A percentile compares a stretch with the other conserved stretches of the same genome.
phyloP scores from a whole-genome alignment of 2,113 vertebrate species.

The Salvelinus fontinalis region DNA sequence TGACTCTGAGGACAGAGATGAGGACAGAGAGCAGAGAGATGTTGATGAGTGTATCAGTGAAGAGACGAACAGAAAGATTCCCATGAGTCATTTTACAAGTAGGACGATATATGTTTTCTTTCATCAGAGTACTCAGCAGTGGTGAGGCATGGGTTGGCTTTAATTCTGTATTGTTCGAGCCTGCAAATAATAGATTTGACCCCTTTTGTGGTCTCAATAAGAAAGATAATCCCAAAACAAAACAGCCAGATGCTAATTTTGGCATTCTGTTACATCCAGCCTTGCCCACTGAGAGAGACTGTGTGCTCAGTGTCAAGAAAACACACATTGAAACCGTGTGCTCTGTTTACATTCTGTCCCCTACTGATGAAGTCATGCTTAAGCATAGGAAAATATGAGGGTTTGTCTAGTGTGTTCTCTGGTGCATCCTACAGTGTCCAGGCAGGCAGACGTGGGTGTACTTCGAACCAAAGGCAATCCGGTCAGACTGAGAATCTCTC shows the following conservation, averaged over 20 bases:
- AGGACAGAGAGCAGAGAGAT: no score
- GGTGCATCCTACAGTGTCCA: neutral
- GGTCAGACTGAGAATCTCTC: constrained; percentile 11
- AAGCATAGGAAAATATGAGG: neutral
- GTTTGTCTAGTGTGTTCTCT: neutral
- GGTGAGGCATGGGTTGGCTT: neutral
- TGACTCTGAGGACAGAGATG: neutral
- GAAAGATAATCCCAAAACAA: constrained; percentile 1
- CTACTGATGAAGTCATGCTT: neutral
- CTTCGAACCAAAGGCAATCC: neutral
- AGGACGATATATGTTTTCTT: constrained; percentile 1
- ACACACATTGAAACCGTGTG: neutral
- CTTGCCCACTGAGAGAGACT: neutral
- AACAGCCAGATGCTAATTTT: neutral
- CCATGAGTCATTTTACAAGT: neutral
- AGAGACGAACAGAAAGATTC: constrained; percentile 5
- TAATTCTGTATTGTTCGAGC: neutral
- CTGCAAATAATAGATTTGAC: constrained; percentile 23
- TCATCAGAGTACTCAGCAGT: neutral
- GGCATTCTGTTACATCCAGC: neutral
- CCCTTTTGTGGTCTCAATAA: neutral
- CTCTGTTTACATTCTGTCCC: neutral
- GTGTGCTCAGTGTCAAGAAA: neutral
- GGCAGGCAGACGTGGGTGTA: neutral
- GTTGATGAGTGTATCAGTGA: neutral